Percentiles rank a stretch among this genome's conserved stretches.
phyloP scores from a whole-genome alignment of 2,113 vertebrate genomes.

The Macrotus californicus region DNA sequence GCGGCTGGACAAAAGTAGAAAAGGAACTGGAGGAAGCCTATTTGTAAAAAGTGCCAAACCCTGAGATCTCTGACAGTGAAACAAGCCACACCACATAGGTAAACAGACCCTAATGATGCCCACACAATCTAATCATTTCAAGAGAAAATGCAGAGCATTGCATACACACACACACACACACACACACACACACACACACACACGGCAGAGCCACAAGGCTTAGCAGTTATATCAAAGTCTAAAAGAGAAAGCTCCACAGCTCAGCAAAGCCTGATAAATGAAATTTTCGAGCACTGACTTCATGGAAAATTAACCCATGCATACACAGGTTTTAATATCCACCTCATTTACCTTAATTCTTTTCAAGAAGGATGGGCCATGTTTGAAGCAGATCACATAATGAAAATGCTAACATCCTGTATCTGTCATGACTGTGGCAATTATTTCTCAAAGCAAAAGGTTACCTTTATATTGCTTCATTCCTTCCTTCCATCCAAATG shows the following conservation, averaged over 20 bases:
- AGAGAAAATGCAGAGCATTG: slow-evolving; percentile 44
- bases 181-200: not conserved
- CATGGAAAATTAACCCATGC: slow-evolving; percentile 72
- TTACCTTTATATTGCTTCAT: slow-evolving; percentile 61
- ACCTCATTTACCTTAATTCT: slow-evolving; percentile 47
- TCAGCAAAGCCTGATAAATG: slow-evolving; percentile 73
- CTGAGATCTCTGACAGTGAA: not conserved
- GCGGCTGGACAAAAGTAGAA: not conserved
- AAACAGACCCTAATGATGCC: not conserved
- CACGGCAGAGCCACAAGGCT: slow-evolving; percentile 36
- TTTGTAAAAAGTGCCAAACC: not conserved
- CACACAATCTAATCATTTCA: slow-evolving; percentile 40
- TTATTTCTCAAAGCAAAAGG: slow-evolving; percentile 49
- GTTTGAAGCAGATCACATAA: slow-evolving; percentile 30
- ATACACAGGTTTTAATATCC: slow-evolving; percentile 60
- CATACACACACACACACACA: not conserved
- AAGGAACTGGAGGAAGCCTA: not conserved
- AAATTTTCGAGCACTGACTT: slow-evolving; percentile 75
- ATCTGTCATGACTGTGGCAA: slow-evolving; percentile 46
- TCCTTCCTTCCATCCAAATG: slow-evolving; percentile 55
- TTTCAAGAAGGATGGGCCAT: slow-evolving; percentile 65
- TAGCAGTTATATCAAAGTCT: not conserved
- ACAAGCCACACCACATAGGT: not conserved
- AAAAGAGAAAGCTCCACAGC: slow-evolving; percentile 48
- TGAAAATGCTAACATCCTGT: not conserved